These are phyloP conservation scores for Aspidapion aeneum DNA, from an alignment of 2,888 invertebrate genomes.

Conservation along the genomic window DNA sequence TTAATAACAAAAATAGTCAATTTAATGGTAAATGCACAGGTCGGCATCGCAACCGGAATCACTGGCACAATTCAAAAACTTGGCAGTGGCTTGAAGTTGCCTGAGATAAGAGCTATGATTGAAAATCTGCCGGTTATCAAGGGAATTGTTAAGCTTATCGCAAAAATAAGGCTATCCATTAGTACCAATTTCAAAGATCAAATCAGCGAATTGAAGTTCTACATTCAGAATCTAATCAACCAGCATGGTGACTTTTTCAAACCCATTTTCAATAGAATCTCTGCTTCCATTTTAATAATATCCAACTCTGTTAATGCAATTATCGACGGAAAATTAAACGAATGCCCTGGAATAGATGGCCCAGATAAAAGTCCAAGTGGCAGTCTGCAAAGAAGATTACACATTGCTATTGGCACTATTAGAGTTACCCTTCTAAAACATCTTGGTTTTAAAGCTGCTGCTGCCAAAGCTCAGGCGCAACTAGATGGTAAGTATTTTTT, in stretches of 20 bases:
- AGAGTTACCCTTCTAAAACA: slow-evolving; percentile 8
- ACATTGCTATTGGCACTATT: slow-evolving; percentile 8
- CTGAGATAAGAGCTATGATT: slow-evolving; percentile 6
- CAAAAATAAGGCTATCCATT: background rate
- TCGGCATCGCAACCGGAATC: slow-evolving; percentile 2
- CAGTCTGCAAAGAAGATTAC: slow-evolving; percentile 10
- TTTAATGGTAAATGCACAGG: slow-evolving; percentile 10
- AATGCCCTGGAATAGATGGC: slow-evolving; percentile 9
- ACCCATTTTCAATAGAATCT: slow-evolving; percentile 22
- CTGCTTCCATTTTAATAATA: slow-evolving; percentile 23
- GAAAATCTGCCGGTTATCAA: slow-evolving; percentile 18
- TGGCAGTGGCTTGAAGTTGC: background rate
- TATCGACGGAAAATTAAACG: slow-evolving; percentile 13
- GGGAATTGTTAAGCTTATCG: slow-evolving; percentile 3
- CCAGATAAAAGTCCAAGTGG: slow-evolving; percentile 1
- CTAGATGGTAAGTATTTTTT: slow-evolving; percentile 11
- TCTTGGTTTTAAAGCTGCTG: slow-evolving; percentile 7
- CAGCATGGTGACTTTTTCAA: slow-evolving; percentile 25
- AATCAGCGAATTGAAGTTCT: slow-evolving; percentile 3
- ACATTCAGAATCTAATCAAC: slow-evolving; percentile 1
- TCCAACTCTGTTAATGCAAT: slow-evolving; percentile 18
- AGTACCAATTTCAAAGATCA: slow-evolving; percentile 7
- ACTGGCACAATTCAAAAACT: slow-evolving; percentile 3
- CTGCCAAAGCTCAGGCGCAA: slow-evolving; percentile 1
- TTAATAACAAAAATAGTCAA: slow-evolving; percentile 9